phyloP scores from a whole-genome alignment of 2,797 vertebrate genomes.

The Xyrichtys novacula region DNA sequence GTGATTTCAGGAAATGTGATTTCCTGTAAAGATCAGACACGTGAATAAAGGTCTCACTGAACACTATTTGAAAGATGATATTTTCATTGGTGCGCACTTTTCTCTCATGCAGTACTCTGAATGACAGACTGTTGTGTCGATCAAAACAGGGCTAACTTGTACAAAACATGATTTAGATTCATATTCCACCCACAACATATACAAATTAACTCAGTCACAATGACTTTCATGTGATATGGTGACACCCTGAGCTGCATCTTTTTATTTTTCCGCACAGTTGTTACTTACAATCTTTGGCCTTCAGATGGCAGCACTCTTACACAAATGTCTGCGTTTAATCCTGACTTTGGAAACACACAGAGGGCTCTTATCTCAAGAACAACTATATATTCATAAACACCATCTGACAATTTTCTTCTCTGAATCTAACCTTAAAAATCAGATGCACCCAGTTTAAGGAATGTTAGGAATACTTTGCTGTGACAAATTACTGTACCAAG shows the following conservation, averaged over 20 bases:
- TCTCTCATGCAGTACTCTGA: no score
- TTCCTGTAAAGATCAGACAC: slow-evolving; percentile 17
- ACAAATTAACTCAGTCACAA: neutral
- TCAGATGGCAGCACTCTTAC: slow-evolving; percentile 55
- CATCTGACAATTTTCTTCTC: neutral
- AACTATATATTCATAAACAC: neutral
- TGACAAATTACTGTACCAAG: neutral
- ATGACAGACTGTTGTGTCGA: neutral
- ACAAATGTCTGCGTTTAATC: neutral
- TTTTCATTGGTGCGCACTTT: no score
- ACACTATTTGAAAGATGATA: no score
- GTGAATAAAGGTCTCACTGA: no score
- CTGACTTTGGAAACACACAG: neutral
- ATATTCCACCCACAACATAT: neutral
- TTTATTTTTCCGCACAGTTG: neutral
- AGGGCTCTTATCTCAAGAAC: neutral
- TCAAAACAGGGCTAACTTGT: neutral
- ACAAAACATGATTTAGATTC: neutral
- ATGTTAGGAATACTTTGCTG: neutral
- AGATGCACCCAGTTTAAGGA: neutral
- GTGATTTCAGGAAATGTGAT: neutral
- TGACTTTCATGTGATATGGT: neutral
- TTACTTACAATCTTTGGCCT: slow-evolving; percentile 29
- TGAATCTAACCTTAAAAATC: neutral
- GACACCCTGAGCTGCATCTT: neutral